phyloP scores from a whole-genome alignment of 2,888 invertebrate genomes.

The Odontocolon sp. region DNA sequence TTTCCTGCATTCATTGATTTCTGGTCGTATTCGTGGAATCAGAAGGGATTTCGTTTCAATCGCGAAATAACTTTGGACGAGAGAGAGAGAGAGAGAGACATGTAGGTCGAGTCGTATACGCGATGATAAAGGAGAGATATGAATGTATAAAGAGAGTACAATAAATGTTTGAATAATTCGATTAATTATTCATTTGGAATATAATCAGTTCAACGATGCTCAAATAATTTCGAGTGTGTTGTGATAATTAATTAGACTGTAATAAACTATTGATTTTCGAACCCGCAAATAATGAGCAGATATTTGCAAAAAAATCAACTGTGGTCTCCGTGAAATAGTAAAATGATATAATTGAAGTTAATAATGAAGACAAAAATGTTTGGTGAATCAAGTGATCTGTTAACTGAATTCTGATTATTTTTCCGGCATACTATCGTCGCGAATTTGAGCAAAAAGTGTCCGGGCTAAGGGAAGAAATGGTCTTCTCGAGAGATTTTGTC shows the following conservation, averaged over 20 bases:
- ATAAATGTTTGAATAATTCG: background rate
- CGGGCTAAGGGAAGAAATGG: too few relatives aligned
- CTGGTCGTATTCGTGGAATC: background rate
- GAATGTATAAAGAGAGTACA: too few relatives aligned
- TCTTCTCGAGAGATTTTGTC: too few relatives aligned
- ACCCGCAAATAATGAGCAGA: background rate
- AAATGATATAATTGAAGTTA: too few relatives aligned
- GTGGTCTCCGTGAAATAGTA: background rate
- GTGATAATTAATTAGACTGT: background rate
- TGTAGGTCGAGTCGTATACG: too few relatives aligned
- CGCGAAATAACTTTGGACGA: background rate
- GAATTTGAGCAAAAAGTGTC: too few relatives aligned
- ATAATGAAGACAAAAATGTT: background rate
- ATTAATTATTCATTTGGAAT: background rate
- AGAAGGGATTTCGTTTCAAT: background rate
- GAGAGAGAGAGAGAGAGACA: too few relatives aligned
- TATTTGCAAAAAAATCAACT: background rate
- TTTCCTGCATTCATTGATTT: background rate
- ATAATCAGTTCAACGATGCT: background rate
- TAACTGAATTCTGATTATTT: background rate
- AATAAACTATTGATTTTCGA: background rate
- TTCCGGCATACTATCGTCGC: too few relatives aligned
- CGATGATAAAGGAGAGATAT: too few relatives aligned
- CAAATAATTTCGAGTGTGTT: background rate
- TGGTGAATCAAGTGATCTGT: background rate